phyloP scores from a whole-genome alignment of 2,797 vertebrate species.

The Sarcoramphus papa region DNA sequence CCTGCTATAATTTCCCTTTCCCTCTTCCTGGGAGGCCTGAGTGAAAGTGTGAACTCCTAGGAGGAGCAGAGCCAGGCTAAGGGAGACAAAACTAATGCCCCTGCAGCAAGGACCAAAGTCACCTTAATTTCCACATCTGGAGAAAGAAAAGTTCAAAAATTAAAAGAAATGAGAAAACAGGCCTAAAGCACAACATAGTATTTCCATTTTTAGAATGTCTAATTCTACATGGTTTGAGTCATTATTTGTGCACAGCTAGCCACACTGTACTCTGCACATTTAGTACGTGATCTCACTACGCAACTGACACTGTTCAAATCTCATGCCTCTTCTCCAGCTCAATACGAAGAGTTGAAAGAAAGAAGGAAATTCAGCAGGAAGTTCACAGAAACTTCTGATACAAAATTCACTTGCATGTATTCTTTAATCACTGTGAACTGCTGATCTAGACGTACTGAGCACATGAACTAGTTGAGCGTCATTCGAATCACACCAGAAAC shows the following conservation, averaged over 20 bases:
- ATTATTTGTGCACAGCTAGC: neutral
- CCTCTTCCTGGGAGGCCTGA: neutral
- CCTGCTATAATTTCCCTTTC: neutral
- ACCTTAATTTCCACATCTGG: neutral
- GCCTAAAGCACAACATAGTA: neutral
- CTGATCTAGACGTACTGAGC: accelerated
- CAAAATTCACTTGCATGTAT: neutral
- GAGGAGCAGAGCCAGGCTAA: neutral
- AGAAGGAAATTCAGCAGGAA: neutral
- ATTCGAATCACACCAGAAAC: neutral
- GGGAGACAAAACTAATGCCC: neutral
- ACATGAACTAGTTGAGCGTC: accelerated
- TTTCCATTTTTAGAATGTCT: neutral
- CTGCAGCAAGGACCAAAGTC: neutral
- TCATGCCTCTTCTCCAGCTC: neutral
- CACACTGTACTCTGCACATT: neutral
- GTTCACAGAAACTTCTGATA: neutral
- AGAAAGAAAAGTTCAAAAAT: neutral
- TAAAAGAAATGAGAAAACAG: neutral
- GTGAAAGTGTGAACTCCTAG: neutral
- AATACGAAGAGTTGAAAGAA: neutral
- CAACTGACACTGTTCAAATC: neutral
- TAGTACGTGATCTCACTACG: accelerated
- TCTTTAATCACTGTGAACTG: neutral
- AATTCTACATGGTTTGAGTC: accelerated